A percentile compares a stretch with the other conserved stretches of the same genome.
Evolutionary conservation across 2,797 vertebrate species (phyloP).

Genomic region (Limnodromus scolopaceus): DNA sequence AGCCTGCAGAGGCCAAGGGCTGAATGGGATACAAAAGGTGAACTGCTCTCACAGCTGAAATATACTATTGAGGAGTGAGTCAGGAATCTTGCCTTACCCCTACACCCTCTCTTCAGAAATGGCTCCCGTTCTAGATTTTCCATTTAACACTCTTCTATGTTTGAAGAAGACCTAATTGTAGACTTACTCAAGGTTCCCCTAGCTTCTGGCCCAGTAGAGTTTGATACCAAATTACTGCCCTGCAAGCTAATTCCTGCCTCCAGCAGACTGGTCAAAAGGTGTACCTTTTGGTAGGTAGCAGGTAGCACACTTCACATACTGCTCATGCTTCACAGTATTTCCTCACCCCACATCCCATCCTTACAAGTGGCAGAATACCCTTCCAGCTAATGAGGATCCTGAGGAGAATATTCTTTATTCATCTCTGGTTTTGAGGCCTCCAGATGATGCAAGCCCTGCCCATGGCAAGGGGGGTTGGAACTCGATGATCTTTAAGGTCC

Average conservation of each 20-base stretch:
- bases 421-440: not conserved
- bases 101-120: not conserved
- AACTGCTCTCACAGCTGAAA: not conserved
- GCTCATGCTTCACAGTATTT: not conserved
- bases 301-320: not conserved
- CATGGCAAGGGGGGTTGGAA: too few relatives aligned
- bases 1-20: not conserved
- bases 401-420: not conserved
- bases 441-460: not conserved
- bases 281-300: not conserved
- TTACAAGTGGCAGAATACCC: not conserved
- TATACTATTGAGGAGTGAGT: accelerated
- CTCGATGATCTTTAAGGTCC: too few relatives aligned
- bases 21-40: not conserved
- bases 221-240: not conserved
- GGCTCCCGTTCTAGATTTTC: not conserved
- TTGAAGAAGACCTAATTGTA: not conserved
- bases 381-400: not conserved
- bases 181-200: not conserved
- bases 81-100: not conserved
- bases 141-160: not conserved
- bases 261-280: not conserved
- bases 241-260: not conserved
- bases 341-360: not conserved
- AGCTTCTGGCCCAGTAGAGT: not conserved